phyloP scores from a whole-genome alignment of 2,113 vertebrate genomes.

The Notechis scutatus region DNA sequence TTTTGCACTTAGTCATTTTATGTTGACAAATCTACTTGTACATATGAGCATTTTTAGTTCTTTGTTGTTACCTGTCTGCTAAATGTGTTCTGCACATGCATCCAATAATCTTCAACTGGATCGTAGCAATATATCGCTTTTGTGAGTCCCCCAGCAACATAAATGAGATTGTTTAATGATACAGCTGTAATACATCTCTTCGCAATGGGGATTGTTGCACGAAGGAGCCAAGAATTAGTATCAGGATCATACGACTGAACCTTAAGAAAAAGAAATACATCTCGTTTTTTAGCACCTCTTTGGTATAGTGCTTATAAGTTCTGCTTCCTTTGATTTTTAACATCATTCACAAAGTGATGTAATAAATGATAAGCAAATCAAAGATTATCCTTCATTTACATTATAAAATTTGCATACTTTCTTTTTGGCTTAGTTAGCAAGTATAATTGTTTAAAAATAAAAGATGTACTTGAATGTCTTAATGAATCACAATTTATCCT shows the following conservation, averaged over 20 bases:
- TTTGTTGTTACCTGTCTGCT: conserved; percentile 84
- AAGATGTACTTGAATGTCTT: not conserved
- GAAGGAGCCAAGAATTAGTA: conserved; percentile 85
- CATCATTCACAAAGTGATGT: not conserved
- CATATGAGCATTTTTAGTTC: not conserved
- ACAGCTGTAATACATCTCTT: conserved; percentile 96
- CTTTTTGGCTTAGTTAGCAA: not conserved
- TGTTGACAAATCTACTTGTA: not conserved
- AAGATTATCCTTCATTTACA: not conserved
- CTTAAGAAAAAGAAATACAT: conserved; percentile 65
- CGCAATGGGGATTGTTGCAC: conserved; percentile 94
- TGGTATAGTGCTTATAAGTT: not conserved
- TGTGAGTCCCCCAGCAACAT: conserved; percentile 95
- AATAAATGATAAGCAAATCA: not conserved
- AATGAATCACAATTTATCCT: not conserved
- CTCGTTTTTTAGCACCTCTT: not conserved
- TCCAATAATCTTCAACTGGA: conserved; percentile 95
- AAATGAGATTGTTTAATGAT: conserved; percentile 93
- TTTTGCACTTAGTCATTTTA: not conserved
- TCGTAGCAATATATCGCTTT: conserved; percentile 97
- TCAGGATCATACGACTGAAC: conserved; percentile 97
- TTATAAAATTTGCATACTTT: not conserved
- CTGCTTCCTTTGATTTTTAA: not conserved
- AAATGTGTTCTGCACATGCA: conserved; percentile 94
- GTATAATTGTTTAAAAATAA: not conserved